Base-by-base conservation (phyloP, 2,113 vertebrate species). In the Acanthisitta chloris region DNA sequence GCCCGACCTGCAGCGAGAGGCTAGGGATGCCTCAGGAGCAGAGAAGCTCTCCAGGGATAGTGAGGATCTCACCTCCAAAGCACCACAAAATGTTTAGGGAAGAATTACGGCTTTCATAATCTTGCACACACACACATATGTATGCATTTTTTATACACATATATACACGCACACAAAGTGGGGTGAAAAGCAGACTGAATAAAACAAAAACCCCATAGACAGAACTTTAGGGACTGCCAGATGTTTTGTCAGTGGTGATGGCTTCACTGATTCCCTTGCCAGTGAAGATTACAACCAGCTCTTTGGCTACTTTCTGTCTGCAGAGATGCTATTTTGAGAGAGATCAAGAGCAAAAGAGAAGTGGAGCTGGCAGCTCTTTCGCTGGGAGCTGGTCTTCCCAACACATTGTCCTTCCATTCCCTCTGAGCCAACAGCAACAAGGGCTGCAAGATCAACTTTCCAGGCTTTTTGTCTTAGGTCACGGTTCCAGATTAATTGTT, bases 361-460 rank as follows among this genome's bases (percentile, higher is more conserved):
- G 72, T 12, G 14, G 72, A 92, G 46, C 43, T 92, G 92, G 83
- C 76, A 92, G 72, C 65, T 79, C 61, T 31, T 92, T 62, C 72
- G 38, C 69, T 36, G 55, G 67, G 77, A 95, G 45, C 54, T 70
- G 80, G 42, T 83, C 83, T 55, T 88, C 80, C 72, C 76, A 46
- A 49, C 83, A 61, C 83, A 45, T 21, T 70, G 62, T 45, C 71
- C 82, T 83, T 86, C 74, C 76, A 36, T 3, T 55, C 83, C 64
- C 38, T 64, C 80, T 11, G 46, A 46, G 92, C 92, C 92, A 95
- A 81, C 42, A 96, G 84, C 81, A 96, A 82, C 67, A 91, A 70
- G 59, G 71, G 43, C 92, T 13, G 5, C 33, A 62, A 78, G 67
- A 94, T 73, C 82, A 81, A 16, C 86, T 88, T 93, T 58, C 66